Conservation (phyloP, 2,113 vertebrate species). For the Bos indicus region DNA sequence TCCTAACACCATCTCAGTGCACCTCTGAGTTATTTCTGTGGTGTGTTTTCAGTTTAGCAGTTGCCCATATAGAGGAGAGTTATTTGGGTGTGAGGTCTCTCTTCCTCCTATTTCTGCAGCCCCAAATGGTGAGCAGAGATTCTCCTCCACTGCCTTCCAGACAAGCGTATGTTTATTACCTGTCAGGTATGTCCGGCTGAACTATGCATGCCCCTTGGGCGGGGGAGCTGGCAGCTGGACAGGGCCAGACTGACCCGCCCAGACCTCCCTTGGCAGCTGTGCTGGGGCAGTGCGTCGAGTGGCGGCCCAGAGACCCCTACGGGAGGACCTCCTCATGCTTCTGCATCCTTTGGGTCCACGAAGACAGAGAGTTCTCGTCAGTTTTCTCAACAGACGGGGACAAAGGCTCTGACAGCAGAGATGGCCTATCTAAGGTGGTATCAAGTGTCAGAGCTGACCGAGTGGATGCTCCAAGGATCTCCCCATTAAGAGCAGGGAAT, state of each 20-base stretch:
- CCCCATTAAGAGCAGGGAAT: neutral
- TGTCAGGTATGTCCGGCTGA: neutral
- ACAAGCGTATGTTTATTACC: neutral
- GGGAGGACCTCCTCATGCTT: neutral
- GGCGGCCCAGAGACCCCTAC: neutral
- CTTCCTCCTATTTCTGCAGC: neutral
- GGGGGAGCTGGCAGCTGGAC: neutral
- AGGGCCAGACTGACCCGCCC: neutral
- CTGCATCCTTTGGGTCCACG: neutral
- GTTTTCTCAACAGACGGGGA: neutral
- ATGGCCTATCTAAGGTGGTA: neutral
- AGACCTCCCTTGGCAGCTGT: neutral
- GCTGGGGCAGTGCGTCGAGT: neutral
- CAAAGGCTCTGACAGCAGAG: neutral
- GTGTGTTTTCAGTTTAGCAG: neutral
- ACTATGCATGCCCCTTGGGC: neutral
- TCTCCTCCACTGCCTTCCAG: neutral
- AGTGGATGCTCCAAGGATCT: neutral
- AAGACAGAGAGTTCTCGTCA: neutral
- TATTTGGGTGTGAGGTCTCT: neutral
- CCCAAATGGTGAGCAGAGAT: neutral
- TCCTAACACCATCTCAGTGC: neutral
- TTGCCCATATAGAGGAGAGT: neutral
- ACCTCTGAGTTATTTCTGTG: neutral
- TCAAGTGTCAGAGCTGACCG: neutral